phyloP scores from a whole-genome alignment of 2,797 vertebrate genomes.

The Galaxias olidus region DNA sequence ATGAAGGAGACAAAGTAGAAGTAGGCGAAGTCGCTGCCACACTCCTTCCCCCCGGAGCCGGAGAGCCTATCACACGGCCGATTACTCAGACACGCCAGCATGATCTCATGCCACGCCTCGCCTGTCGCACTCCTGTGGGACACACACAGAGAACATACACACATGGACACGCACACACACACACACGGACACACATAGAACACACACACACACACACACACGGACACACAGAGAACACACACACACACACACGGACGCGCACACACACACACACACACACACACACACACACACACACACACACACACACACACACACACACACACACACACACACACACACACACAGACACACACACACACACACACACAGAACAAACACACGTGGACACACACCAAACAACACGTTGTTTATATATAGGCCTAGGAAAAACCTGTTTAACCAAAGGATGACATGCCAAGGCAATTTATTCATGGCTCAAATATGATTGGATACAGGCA shows the following conservation, averaged over 20 bases:
- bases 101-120: constrained; percentile 98
- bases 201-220: not conserved
- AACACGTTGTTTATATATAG: not conserved
- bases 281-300: constrained; percentile 10
- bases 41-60: constrained; percentile 80
- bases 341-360: not conserved
- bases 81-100: constrained; percentile 89
- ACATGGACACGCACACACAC: constrained; percentile 14
- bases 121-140: constrained; percentile 90
- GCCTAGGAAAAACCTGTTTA: not conserved
- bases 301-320: constrained; percentile 6
- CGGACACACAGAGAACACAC: not conserved
- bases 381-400: not conserved
- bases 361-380: not conserved
- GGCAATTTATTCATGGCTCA: too few species aligned
- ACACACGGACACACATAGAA: constrained; percentile 9
- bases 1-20: constrained; percentile 99
- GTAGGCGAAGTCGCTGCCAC: constrained; percentile 96
- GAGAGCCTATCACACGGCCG: constrained; percentile 80
- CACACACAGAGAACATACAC: constrained; percentile 11
- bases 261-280: constrained; percentile 6
- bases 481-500: too few species aligned
- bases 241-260: not conserved
- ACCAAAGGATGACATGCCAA: too few species aligned
- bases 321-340: not conserved